Evolutionary conservation across 2,113 vertebrate species (phyloP), one percentile per base, ranked within the genome.

Genomic region (Hippocampus zosterae): DNA sequence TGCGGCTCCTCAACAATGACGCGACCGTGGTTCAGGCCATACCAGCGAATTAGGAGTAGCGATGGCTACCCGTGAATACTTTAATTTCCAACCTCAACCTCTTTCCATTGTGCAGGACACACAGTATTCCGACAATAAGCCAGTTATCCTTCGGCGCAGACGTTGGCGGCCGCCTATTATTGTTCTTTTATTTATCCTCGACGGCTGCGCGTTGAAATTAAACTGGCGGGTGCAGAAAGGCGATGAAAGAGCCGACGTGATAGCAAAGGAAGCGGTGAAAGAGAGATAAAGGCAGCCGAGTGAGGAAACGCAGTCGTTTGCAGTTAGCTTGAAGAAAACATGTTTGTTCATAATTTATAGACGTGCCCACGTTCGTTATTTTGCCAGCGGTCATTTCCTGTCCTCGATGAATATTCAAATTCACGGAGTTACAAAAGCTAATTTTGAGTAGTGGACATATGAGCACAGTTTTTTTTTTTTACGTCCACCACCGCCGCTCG

Each of bases 181-280:
- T 71, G 53, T 86, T 73, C 8, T 0, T 66, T 44, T 81, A 68
- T 82, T 82, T 81, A 69, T 12, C 16, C 68, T 56, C 29, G 27
- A 29, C n/a, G 27, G 25, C 69, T 55, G 48, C 2, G 40, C 37
- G 52, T 65, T 53, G 40, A 73, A 60, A 71, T 62, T 50, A 60
- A 74, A 71, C 0, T 37, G 10, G 29, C 19, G 46, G 79, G 65
- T 41, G 25, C 65, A 61, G 56, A 70, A 64, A 76, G 67, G 77
- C 25, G 53, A 69, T 72, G 76, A 81, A 81, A 84, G 68, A 9
- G 19, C 60, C 0, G 41, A 74, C 40, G 68, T 37, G 64, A 48
- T 23, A 70, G 41, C 40, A 57, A 71, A 25, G 29, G 42, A 15
- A 25, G 67, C 64, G 70, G 52, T 72, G 73, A 86, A 68, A 74